These are phyloP conservation scores for Sebastes aleutianus DNA, from an alignment of 2,797 vertebrate genomes.

Conservation along the genomic window DNA sequence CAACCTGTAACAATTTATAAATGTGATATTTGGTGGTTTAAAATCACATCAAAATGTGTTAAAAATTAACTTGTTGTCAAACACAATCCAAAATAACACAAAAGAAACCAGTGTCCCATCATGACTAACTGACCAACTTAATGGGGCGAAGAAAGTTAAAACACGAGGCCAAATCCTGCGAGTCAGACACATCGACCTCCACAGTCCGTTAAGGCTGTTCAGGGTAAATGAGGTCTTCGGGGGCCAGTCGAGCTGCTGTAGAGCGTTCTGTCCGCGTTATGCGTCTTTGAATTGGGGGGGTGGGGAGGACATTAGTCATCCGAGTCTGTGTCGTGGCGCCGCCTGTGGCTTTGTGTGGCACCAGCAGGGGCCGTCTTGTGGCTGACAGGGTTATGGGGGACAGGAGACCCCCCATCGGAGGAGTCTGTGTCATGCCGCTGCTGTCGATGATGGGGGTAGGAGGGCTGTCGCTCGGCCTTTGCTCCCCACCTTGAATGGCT, in stretches of 20 bases:
- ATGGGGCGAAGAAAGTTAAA: constrained; percentile 5
- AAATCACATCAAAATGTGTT: background rate
- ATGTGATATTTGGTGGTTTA: background rate
- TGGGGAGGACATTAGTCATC: constrained; percentile 74
- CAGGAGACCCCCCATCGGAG: constrained; percentile 76
- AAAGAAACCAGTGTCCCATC: background rate
- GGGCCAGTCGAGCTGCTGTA: constrained; percentile 43
- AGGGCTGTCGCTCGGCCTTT: constrained; percentile 76
- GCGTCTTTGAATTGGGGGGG: constrained; percentile 47
- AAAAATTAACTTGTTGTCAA: background rate
- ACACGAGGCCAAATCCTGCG: constrained; percentile 15
- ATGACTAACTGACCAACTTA: background rate
- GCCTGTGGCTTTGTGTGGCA: constrained; percentile 77
- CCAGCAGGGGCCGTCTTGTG: constrained; percentile 74
- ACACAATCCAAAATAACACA: background rate
- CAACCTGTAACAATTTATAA: background rate
- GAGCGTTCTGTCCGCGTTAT: constrained; percentile 39
- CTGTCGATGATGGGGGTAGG: constrained; percentile 69
- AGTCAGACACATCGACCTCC: constrained; percentile 10
- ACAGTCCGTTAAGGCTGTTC: constrained; percentile 7
- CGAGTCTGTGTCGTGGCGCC: constrained; percentile 84
- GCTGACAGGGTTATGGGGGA: constrained; percentile 70
- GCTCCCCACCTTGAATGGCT: constrained; percentile 81
- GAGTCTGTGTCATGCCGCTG: constrained; percentile 81
- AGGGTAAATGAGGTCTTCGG: constrained; percentile 53